phyloP scores from a whole-genome alignment of 1,140 invertebrate species.

The Phortica variegata region DNA sequence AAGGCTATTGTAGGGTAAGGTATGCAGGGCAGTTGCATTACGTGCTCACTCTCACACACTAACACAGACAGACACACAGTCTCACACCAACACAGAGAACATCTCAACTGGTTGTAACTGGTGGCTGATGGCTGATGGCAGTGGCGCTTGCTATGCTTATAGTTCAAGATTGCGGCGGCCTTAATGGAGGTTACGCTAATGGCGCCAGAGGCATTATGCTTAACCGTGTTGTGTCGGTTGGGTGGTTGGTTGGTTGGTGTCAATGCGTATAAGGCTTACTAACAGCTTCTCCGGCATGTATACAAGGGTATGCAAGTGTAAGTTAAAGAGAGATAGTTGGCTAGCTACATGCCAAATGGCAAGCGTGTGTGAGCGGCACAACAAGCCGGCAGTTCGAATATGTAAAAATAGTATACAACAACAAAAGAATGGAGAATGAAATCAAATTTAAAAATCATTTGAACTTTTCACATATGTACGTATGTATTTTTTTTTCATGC shows the following conservation, averaged over 20 bases:
- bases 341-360: neutral
- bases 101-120: neutral
- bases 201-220: slow-evolving; percentile 4
- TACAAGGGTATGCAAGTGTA: neutral
- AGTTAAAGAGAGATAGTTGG: neutral
- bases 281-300: neutral
- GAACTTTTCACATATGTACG: too few relatives aligned
- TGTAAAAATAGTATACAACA: neutral
- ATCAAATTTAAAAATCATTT: too few relatives aligned
- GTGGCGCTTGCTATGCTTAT: slow-evolving; percentile 27
- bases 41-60: too few relatives aligned
- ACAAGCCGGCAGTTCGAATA: neutral
- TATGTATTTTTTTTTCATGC: too few relatives aligned
- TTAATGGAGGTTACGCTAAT: slow-evolving; percentile 53
- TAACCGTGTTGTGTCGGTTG: neutral
- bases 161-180: slow-evolving; percentile 47
- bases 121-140: neutral
- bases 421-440: too few relatives aligned
- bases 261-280: neutral
- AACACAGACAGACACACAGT: slow-evolving; percentile 13
- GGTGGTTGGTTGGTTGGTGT: neutral
- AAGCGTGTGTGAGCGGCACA: neutral
- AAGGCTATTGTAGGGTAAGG: too few relatives aligned
- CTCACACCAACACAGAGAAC: slow-evolving; percentile 4
- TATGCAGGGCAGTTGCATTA: too few relatives aligned